A percentile compares a stretch with the other conserved stretches of the same genome.
These are phyloP conservation scores for Anagrus nilaparvatae DNA, from an alignment of 1,140 invertebrate species.

Conservation along the genomic window DNA sequence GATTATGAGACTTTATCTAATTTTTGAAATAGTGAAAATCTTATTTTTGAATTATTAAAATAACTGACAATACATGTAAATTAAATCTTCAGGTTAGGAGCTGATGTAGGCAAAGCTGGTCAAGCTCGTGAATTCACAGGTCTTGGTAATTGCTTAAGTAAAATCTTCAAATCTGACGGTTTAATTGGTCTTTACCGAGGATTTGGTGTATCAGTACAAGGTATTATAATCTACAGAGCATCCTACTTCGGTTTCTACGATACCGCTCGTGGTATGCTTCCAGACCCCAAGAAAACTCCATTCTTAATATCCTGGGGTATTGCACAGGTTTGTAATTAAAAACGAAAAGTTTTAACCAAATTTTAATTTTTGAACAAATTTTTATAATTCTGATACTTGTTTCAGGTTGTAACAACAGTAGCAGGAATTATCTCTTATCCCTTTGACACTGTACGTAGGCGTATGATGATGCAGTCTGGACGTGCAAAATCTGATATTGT, in stretches of 20 bases:
- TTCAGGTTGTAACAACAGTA: slow-evolving; percentile 57
- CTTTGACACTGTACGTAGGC: slow-evolving; percentile 79
- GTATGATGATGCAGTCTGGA: slow-evolving; percentile 86
- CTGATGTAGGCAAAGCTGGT: slow-evolving; percentile 69
- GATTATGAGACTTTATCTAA: no score
- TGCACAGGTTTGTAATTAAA: slow-evolving; percentile 57
- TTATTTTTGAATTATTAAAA: no score
- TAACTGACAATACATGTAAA: neutral
- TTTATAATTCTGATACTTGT: slow-evolving; percentile 9
- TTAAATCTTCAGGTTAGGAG: slow-evolving; percentile 53
- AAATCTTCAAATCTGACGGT: slow-evolving; percentile 78
- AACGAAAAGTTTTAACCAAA: no score
- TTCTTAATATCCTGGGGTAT: slow-evolving; percentile 66
- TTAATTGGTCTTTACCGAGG: slow-evolving; percentile 77
- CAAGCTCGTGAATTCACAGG: slow-evolving; percentile 72
- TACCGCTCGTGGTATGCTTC: slow-evolving; percentile 79
- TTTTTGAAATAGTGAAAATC: no score
- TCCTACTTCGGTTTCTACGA: slow-evolving; percentile 92
- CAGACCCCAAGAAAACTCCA: slow-evolving; percentile 71
- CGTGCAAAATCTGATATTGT: slow-evolving; percentile 53
- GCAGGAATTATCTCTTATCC: slow-evolving; percentile 79
- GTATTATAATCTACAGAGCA: slow-evolving; percentile 79
- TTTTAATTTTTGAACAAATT: slow-evolving; percentile 1
- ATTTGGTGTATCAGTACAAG: slow-evolving; percentile 83
- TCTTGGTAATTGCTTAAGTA: slow-evolving; percentile 69